A percentile compares a stretch with the other conserved stretches of the same genome.
Evolutionary conservation across 2,888 invertebrate genomes (phyloP).

Genomic region (Acanthosepion esculentum): DNA sequence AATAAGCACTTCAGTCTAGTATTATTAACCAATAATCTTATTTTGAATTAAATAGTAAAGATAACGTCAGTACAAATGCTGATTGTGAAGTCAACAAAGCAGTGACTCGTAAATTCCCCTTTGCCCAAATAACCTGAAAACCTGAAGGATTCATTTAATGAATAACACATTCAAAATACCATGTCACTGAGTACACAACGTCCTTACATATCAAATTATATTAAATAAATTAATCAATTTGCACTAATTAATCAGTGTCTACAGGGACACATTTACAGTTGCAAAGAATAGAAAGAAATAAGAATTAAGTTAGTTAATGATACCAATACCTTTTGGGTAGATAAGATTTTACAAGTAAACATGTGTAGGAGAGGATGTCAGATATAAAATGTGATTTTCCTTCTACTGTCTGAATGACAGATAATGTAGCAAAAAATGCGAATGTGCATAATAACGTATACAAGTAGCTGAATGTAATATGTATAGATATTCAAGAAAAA

Average conservation of each 20-base stretch:
- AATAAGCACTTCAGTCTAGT: background rate
- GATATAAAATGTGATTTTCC: background rate
- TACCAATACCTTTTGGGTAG: background rate
- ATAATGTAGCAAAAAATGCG: too few species aligned
- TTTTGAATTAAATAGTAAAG: too few species aligned
- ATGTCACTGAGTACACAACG: background rate
- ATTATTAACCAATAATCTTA: background rate
- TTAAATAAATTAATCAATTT: slow-evolving; percentile 23
- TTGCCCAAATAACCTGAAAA: background rate
- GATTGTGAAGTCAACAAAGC: background rate
- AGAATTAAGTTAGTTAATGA: background rate
- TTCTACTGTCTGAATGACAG: too few species aligned
- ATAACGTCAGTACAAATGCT: background rate
- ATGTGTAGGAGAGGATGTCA: background rate
- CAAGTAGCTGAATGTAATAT: too few species aligned
- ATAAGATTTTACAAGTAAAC: background rate
- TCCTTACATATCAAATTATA: background rate
- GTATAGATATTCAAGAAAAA: too few species aligned
- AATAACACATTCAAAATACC: background rate
- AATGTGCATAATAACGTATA: too few species aligned
- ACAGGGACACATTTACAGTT: background rate
- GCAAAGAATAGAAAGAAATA: background rate
- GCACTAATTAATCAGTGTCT: background rate
- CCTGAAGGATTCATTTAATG: background rate
- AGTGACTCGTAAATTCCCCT: background rate